Evolutionary conservation across 2,888 invertebrate genomes (phyloP).

Genomic region (Phyllotreta striolata): DNA sequence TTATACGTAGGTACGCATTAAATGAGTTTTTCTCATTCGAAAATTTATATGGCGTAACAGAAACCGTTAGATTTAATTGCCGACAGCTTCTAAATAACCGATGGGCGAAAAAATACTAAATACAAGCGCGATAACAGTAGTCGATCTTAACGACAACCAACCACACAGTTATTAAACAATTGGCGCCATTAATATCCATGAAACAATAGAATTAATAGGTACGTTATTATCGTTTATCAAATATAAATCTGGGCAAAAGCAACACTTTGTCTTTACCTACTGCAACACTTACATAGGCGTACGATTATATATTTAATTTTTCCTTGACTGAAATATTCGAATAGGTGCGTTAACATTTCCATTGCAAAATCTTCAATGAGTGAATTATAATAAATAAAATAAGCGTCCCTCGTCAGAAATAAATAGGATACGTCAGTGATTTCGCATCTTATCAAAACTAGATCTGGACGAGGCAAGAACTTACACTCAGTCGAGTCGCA

Average conservation of each 20-base stretch:
- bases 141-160: slow-evolving; percentile 15
- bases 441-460: slow-evolving; percentile 30
- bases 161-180: slow-evolving; percentile 19
- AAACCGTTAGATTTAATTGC: slow-evolving; percentile 9
- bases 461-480: slow-evolving; percentile 33
- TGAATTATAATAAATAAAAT: too few relatives aligned
- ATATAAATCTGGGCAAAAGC: slow-evolving; percentile 16
- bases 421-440: slow-evolving; percentile 1
- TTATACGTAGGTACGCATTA: too few relatives aligned
- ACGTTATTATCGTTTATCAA: slow-evolving; percentile 30
- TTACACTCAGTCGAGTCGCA: slow-evolving; percentile 30
- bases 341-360: too few relatives aligned
- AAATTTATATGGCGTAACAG: background rate
- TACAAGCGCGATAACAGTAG: slow-evolving; percentile 15
- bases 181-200: slow-evolving; percentile 21
- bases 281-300: too few relatives aligned
- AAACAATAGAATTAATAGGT: slow-evolving; percentile 19
- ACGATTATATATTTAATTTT: too few relatives aligned
- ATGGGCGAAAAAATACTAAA: slow-evolving; percentile 11
- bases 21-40: too few relatives aligned
- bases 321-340: background rate
- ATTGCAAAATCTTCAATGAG: too few relatives aligned
- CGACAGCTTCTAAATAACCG: slow-evolving; percentile 10
- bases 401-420: background rate
- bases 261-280: background rate